Evolutionary conservation across 1,140 invertebrate genomes (phyloP).

Genomic region (Bathynomus jamesi): DNA sequence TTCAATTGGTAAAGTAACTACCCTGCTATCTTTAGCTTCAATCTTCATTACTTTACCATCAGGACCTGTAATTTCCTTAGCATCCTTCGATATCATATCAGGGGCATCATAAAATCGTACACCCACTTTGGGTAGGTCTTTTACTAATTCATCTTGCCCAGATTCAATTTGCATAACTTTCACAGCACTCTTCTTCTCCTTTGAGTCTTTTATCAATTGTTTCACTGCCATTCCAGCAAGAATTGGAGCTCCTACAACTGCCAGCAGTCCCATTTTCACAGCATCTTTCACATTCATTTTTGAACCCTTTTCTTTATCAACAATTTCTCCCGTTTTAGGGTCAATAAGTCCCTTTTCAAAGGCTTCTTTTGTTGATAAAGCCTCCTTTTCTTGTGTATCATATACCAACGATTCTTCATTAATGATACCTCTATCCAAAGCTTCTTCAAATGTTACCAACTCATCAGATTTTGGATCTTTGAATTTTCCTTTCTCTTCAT

Average conservation of each 20-base stretch:
- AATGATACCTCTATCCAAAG: conserved; percentile 65
- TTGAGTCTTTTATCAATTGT: conserved; percentile 43
- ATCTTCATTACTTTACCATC: too few species aligned
- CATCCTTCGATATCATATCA: too few species aligned
- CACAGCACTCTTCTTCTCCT: too few species aligned
- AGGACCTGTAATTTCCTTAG: too few species aligned
- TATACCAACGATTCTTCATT: conserved; percentile 63
- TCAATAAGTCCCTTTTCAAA: conserved; percentile 65
- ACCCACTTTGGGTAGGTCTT: too few species aligned
- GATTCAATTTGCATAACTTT: too few species aligned
- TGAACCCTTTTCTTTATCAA: conserved; percentile 50
- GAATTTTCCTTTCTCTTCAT: conserved; percentile 64
- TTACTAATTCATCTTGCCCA: too few species aligned
- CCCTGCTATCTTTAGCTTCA: conserved; percentile 26
- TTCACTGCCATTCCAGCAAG: conserved; percentile 73
- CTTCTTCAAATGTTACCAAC: conserved; percentile 67
- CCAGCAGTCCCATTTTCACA: conserved; percentile 72
- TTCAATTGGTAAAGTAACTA: too few species aligned
- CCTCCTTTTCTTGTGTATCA: conserved; percentile 52
- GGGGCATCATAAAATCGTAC: too few species aligned
- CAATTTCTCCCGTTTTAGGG: conserved; percentile 59
- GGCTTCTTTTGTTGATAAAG: conserved; percentile 62
- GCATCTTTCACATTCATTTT: conserved; percentile 59
- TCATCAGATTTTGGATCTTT: conserved; percentile 65
- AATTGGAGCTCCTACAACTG: conserved; percentile 44